Evolutionary conservation across 2,113 vertebrate species (phyloP).

Genomic region (Lanius collurio): DNA sequence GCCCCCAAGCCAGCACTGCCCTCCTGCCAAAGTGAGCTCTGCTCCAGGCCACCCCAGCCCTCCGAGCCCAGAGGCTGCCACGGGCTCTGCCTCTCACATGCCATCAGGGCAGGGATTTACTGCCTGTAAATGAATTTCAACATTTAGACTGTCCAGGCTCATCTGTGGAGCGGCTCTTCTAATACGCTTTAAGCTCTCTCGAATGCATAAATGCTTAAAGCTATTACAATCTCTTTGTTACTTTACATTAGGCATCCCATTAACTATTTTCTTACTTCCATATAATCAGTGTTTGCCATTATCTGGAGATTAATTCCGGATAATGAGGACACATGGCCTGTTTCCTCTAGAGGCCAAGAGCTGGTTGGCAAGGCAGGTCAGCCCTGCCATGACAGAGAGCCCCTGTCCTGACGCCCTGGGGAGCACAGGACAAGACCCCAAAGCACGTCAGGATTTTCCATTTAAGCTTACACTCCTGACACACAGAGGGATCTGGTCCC

Average conservation of each 20-base stretch:
- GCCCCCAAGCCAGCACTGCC: not conserved
- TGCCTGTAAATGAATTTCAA: constrained; percentile 29
- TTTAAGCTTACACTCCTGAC: not conserved
- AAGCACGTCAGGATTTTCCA: not conserved
- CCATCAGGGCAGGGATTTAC: constrained; percentile 6
- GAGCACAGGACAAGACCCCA: not conserved
- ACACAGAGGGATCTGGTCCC: not conserved
- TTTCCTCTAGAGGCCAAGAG: not conserved
- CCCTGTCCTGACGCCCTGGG: too few relatives aligned
- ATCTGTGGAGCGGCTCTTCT: not conserved
- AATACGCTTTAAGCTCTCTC: constrained; percentile 50
- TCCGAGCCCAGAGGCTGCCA: not conserved
- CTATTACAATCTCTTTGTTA: constrained; percentile 51
- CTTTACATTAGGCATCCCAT: constrained; percentile 41
- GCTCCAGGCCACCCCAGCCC: not conserved
- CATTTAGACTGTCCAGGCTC: not conserved
- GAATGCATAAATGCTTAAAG: constrained; percentile 38
- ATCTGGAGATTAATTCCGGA: constrained; percentile 33
- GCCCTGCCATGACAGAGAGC: not conserved
- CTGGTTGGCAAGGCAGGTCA: not conserved
- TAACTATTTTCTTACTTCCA: constrained; percentile 49
- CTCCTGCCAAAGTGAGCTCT: not conserved
- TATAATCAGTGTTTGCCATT: constrained; percentile 18
- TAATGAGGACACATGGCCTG: not conserved
- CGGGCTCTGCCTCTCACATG: not conserved